Percentiles rank a stretch among this genome's conserved stretches.
Evolutionary conservation across 2,797 vertebrate species (phyloP).

Genomic region (Babyrousa celebensis): DNA sequence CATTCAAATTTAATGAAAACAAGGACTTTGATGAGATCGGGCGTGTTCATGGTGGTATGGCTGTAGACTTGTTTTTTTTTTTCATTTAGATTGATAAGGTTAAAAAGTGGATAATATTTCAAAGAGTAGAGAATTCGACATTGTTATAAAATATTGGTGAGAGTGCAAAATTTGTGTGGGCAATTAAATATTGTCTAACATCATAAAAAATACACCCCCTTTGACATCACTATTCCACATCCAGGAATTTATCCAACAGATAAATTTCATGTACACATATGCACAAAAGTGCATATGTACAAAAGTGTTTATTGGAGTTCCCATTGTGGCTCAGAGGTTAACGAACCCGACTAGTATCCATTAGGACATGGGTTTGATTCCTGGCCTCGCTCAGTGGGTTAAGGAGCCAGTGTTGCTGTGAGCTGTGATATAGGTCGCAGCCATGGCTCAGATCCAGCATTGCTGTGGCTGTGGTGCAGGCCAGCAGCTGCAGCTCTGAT

Average conservation of each 20-base stretch:
- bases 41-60: no score
- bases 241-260: neutral
- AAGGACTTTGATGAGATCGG: neutral
- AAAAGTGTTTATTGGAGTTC: neutral
- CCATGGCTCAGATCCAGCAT: no score
- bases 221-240: neutral
- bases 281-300: neutral
- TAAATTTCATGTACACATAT: neutral
- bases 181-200: neutral
- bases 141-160: neutral
- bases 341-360: no score
- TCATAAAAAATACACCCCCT: neutral
- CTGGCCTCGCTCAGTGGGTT: no score
- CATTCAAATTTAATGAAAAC: constrained; percentile 48
- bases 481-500: no score
- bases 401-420: no score
- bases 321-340: no score
- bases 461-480: no score
- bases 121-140: neutral
- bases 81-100: neutral
- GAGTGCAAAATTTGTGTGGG: neutral
- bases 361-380: no score
- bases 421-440: no score
- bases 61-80: neutral
- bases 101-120: neutral